A percentile compares a stretch with the other conserved stretches of the same genome.
Conservation (phyloP, 2,888 invertebrate species). For the Xestia sexstrigata region DNA sequence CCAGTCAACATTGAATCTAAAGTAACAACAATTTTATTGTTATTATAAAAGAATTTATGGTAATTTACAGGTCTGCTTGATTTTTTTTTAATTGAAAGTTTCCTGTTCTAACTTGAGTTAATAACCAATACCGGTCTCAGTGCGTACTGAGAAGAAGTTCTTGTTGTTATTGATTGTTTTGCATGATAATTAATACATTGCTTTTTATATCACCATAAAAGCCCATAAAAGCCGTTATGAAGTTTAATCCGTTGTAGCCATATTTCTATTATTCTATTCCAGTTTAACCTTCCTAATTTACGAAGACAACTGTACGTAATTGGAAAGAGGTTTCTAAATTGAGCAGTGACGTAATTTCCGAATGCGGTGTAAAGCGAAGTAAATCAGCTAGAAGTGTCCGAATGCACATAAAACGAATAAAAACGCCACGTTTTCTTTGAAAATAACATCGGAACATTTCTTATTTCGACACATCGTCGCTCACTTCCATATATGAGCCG, state of each 20-base stretch:
- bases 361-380: slow-evolving; percentile 32
- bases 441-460: slow-evolving; percentile 76
- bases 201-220: slow-evolving; percentile 60
- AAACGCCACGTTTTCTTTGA: slow-evolving; percentile 46
- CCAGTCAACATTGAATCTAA: slow-evolving; percentile 41
- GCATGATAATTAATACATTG: slow-evolving; percentile 71
- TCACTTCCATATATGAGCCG: slow-evolving; percentile 82
- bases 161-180: slow-evolving; percentile 72
- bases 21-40: slow-evolving; percentile 45
- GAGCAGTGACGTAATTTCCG: slow-evolving; percentile 50
- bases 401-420: slow-evolving; percentile 48
- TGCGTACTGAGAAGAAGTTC: slow-evolving; percentile 63
- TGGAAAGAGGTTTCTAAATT: slow-evolving; percentile 45
- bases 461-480: slow-evolving; percentile 80
- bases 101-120: slow-evolving; percentile 63
- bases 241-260: slow-evolving; percentile 28
- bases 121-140: slow-evolving; percentile 65
- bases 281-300: slow-evolving; percentile 24
- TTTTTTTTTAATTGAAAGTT: slow-evolving; percentile 62
- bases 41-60: slow-evolving; percentile 50
- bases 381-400: slow-evolving; percentile 44
- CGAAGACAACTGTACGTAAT: slow-evolving; percentile 29
- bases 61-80: slow-evolving; percentile 32
- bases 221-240: slow-evolving; percentile 27
- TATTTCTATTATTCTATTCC: slow-evolving; percentile 32